Evolutionary conservation across 2,888 invertebrate species (phyloP).

Genomic region (Clostera curtula): DNA sequence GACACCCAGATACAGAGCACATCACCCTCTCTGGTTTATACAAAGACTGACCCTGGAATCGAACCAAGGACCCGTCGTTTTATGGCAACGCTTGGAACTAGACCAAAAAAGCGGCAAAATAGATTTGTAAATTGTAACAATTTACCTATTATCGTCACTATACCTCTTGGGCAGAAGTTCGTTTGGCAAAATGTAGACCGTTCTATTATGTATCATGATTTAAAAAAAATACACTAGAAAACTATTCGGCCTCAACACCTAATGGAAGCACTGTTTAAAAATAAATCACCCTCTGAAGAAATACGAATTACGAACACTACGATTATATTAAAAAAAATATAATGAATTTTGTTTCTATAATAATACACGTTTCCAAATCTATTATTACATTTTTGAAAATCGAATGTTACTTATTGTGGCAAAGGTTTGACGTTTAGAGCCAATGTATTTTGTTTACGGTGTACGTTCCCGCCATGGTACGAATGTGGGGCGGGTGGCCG

Average conservation of each 20-base stretch:
- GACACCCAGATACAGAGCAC: too few relatives aligned
- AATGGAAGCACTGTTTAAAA: slow-evolving; percentile 11
- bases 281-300: slow-evolving; percentile 4
- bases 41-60: background rate
- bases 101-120: background rate
- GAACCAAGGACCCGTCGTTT: background rate
- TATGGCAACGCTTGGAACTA: background rate
- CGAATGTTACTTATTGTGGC: slow-evolving; percentile 13
- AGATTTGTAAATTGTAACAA: slow-evolving; percentile 2
- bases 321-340: background rate
- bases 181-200: slow-evolving; percentile 67
- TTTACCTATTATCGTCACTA: slow-evolving; percentile 56
- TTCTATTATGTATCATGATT: slow-evolving; percentile 61
- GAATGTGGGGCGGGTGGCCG: slow-evolving; percentile 40
- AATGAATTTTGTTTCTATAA: background rate
- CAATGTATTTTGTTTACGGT: slow-evolving; percentile 16
- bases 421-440: slow-evolving; percentile 15
- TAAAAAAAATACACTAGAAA: slow-evolving; percentile 9
- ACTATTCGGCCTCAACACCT: slow-evolving; percentile 4
- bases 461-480: slow-evolving; percentile 42
- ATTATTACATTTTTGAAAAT: too few relatives aligned
- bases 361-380: too few relatives aligned
- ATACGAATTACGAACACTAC: too few relatives aligned
- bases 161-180: slow-evolving; percentile 66
- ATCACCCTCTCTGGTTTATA: too few relatives aligned